Conservation (phyloP, 2,888 invertebrate species). For the Strigamia crassipes region DNA sequence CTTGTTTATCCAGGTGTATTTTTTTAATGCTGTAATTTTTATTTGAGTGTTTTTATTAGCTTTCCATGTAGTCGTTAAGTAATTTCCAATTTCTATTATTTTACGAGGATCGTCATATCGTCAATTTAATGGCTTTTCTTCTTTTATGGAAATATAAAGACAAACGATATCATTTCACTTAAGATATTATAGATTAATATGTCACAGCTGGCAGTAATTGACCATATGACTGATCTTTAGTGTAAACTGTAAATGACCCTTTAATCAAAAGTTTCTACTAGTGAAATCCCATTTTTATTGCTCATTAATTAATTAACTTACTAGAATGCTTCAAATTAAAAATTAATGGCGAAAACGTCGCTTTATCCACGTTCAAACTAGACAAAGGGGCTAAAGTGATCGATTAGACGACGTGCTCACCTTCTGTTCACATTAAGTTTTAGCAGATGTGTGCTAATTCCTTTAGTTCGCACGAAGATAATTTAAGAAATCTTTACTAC, state of each 20-base stretch:
- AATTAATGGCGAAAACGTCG: neutral
- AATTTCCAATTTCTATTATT: conserved; percentile 20
- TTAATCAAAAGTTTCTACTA: conserved; percentile 5
- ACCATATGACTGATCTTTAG: neutral
- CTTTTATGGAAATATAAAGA: conserved; percentile 28
- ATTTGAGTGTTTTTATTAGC: conserved; percentile 6
- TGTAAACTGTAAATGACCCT: neutral
- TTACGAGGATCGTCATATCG: conserved; percentile 4
- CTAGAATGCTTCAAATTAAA: neutral
- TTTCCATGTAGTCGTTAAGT: conserved; percentile 14
- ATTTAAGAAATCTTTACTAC: neutral
- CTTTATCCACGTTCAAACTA: neutral
- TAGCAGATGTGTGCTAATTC: conserved; percentile 5
- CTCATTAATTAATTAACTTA: neutral
- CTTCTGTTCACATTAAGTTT: neutral
- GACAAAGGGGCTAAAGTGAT: neutral
- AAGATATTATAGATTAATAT: conserved; percentile 10
- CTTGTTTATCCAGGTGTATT: conserved; percentile 3
- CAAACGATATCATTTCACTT: neutral
- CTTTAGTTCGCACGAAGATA: conserved; percentile 8
- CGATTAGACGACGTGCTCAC: neutral
- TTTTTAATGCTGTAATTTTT: neutral
- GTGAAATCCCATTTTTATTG: neutral
- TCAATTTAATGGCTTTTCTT: neutral
- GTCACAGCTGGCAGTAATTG: conserved; percentile 24